These are phyloP conservation scores for Patiria miniata DNA, from an alignment of 35 echinoderm and acorn worm genomes.

Conservation along the genomic window DNA sequence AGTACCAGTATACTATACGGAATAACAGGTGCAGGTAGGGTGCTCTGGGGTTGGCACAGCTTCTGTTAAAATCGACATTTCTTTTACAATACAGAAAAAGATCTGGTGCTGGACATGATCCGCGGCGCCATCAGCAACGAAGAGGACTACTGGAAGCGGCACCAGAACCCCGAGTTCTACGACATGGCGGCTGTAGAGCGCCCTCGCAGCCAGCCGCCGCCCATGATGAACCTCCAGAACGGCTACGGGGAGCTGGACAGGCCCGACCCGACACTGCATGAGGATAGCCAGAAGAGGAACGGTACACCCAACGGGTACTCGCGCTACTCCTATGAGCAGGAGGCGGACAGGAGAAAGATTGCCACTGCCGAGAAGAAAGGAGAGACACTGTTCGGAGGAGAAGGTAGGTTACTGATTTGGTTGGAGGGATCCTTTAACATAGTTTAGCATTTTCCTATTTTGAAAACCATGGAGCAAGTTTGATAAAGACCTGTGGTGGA, in stretches of 20 bases:
- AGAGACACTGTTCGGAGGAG: too few relatives aligned
- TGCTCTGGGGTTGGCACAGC: background rate
- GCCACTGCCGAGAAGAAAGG: background rate
- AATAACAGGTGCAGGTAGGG: background rate
- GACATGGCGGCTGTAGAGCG: slow-evolving; percentile 9
- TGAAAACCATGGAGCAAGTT: too few relatives aligned
- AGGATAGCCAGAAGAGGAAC: slow-evolving; percentile 22
- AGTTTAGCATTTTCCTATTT: too few relatives aligned
- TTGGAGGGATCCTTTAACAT: too few relatives aligned
- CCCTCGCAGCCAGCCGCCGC: slow-evolving; percentile 40
- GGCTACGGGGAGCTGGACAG: slow-evolving; percentile 81
- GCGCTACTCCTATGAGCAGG: slow-evolving; percentile 48
- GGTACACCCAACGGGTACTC: slow-evolving; percentile 56
- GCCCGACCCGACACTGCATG: slow-evolving; percentile 49
- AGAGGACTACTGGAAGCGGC: slow-evolving; percentile 45
- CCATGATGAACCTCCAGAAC: slow-evolving; percentile 85
- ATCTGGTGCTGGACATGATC: slow-evolving; percentile 95
- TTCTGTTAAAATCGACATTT: background rate
- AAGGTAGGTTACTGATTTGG: too few relatives aligned
- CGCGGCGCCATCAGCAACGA: slow-evolving; percentile 63
- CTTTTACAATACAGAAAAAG: slow-evolving; percentile 73
- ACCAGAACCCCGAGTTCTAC: slow-evolving; percentile 31
- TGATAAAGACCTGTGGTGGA: too few relatives aligned
- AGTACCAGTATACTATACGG: too few relatives aligned
- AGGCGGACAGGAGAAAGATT: background rate